Evolutionary conservation across 1,140 invertebrate species (phyloP), one percentile per base, ranked within the genome.

Genomic region (Branchinecta lindahli): DNA sequence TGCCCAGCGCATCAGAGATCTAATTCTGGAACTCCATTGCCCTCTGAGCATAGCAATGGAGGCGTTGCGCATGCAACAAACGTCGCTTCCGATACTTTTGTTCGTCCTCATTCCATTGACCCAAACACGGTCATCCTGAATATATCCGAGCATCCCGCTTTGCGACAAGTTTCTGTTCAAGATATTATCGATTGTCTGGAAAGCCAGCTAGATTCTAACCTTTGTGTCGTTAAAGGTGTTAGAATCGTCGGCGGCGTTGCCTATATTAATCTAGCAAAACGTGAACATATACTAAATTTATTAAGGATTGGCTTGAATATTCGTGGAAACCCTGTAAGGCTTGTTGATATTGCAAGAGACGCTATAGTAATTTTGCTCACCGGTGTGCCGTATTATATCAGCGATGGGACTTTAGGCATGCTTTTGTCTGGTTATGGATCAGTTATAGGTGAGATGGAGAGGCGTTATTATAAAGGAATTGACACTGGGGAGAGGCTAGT

Each of bases 401-500:
- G 77, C 18, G 77, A 79, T 70, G 70, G 73, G 5, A 74, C 75
- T 15, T 73, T 79, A 0, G 73, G 75, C 46, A 74, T 78, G n/a
- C 71, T 77, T 7, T 72, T 79, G 9, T 75, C 76, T 33, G 75
- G 76, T 18, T 79, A 77, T 72, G 78, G 78, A n/a, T 77, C 77
- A 44, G 76, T 78, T 10, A 75, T 78, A 15, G 76, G 77, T 7
- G 76, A 77, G 20, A 74, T 81, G 21, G 79, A 81, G 71, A 74
- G 79, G 15, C 73, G 79, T 18, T 75, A 78, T 66, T 80, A 79
- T 73, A 77, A 78, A 68, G 78, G 79, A 7, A 77, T 80, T 9
- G 79, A 80, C 72, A 80, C 79, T 12, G 79, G 80, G 12, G 79
- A 80, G 72, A 74, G 80, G 18, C 75, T 80, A 44, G 75, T 79